Evolutionary conservation across 2,888 invertebrate species (phyloP).

Genomic region (Agrochola lota): DNA sequence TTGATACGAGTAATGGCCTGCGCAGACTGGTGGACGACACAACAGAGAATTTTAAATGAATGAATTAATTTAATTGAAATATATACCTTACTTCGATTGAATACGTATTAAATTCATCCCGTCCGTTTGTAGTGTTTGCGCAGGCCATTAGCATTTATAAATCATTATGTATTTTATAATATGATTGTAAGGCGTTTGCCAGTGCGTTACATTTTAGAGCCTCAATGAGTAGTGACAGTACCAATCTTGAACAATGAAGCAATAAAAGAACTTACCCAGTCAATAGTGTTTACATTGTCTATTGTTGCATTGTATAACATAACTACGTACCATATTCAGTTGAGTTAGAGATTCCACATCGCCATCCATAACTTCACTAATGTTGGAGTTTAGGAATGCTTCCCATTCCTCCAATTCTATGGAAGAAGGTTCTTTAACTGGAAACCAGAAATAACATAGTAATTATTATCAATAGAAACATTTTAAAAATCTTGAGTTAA

Average conservation of each 20-base stretch:
- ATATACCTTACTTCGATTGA: too few relatives aligned
- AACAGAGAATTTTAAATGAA: too few relatives aligned
- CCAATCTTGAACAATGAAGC: constrained; percentile 14
- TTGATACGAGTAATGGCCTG: too few relatives aligned
- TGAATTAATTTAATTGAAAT: too few relatives aligned
- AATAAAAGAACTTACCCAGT: constrained; percentile 10
- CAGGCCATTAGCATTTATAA: too few relatives aligned
- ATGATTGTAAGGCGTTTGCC: background rate
- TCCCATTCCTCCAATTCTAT: constrained; percentile 97
- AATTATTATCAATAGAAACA: background rate
- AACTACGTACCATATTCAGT: constrained; percentile 90
- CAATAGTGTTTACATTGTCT: background rate
- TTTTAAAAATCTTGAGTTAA: background rate
- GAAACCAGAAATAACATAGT: constrained; percentile 40
- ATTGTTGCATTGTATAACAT: background rate
- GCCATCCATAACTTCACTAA: constrained; percentile 95
- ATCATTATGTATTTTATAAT: background rate
- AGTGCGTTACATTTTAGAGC: background rate
- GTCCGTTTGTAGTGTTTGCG: too few relatives aligned
- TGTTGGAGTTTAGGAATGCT: constrained; percentile 94
- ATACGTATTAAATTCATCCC: too few relatives aligned
- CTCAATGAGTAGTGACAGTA: background rate
- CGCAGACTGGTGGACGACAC: too few relatives aligned
- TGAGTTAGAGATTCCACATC: constrained; percentile 94
- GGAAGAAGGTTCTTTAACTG: constrained; percentile 90